Conservation (phyloP, 30 jellyfish, hydroid and myxozoan genomes). For the Aurelia sp. region DNA sequence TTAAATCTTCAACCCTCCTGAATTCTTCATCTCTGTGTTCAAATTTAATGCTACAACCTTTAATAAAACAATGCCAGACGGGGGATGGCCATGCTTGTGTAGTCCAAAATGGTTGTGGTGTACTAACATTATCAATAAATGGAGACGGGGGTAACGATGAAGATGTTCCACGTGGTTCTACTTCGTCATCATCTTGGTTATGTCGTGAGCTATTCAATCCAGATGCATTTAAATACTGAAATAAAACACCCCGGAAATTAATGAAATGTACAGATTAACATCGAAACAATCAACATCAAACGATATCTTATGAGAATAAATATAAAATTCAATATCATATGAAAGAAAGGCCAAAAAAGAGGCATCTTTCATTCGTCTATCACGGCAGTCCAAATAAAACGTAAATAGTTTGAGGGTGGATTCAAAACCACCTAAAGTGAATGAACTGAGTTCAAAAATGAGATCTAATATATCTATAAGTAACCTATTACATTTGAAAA, state of each 20-base stretch:
- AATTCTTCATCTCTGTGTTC: slow-evolving; percentile 75
- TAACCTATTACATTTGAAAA: no score
- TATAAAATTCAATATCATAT: no score
- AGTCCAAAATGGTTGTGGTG: slow-evolving; percentile 96
- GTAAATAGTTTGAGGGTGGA: no score
- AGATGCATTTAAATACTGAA: slow-evolving; percentile 62
- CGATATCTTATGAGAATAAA: no score
- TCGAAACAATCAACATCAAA: no score
- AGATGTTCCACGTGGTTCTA: slow-evolving; percentile 46
- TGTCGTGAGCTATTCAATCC: slow-evolving; percentile 68
- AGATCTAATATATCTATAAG: no score
- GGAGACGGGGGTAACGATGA: slow-evolving; percentile 93
- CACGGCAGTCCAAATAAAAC: no score
- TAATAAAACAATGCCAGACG: slow-evolving; percentile 96
- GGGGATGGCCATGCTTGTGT: slow-evolving; percentile 99
- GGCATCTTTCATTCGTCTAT: no score
- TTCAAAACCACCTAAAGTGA: no score
- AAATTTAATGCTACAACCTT: slow-evolving; percentile 85
- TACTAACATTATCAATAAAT: slow-evolving; percentile 89
- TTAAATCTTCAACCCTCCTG: slow-evolving; percentile 86
- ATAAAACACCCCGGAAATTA: neutral
- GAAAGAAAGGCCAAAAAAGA: no score
- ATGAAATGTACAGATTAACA: neutral
- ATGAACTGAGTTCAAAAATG: no score
- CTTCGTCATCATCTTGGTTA: slow-evolving; percentile 68